A percentile compares a stretch with the other conserved stretches of the same genome.
These are phyloP conservation scores for Cygnus buccinator DNA, from an alignment of 2,113 vertebrate genomes.

Conservation along the genomic window DNA sequence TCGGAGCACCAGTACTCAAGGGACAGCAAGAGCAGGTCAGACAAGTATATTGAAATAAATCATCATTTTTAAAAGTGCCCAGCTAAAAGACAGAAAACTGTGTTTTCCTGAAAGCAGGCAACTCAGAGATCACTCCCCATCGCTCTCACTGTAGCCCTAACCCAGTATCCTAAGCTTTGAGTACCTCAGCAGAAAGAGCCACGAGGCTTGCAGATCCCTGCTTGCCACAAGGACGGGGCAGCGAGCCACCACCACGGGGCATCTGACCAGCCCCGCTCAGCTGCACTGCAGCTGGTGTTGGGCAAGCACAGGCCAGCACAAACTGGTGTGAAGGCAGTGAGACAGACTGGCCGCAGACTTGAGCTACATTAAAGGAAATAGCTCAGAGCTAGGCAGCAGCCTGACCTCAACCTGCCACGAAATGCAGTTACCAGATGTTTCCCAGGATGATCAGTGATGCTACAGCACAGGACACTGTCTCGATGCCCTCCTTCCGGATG, in stretches of 20 bases:
- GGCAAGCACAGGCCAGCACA: neutral
- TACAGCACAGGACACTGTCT: neutral
- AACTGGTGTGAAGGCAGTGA: neutral
- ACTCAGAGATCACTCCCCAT: neutral
- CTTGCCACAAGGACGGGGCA: neutral
- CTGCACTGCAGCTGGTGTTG: neutral
- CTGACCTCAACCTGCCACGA: neutral
- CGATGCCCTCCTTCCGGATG: neutral
- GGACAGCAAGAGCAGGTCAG: neutral
- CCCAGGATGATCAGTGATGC: neutral
- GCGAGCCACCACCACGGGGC: neutral
- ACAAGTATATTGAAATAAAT: neutral
- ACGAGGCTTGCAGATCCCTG: fast-evolving
- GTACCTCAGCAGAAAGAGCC: neutral
- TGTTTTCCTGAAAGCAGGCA: neutral
- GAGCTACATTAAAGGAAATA: neutral
- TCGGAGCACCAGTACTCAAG: neutral
- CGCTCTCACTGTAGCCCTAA: neutral
- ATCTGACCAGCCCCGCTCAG: neutral
- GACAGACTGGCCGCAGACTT: neutral
- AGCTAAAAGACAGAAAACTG: neutral
- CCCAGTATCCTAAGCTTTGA: neutral
- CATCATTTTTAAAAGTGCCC: neutral
- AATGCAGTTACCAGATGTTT: neutral
- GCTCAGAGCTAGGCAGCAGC: neutral